phyloP scores from a whole-genome alignment of 2,888 invertebrate genomes.

The Hirtodrosophila histrioides region DNA sequence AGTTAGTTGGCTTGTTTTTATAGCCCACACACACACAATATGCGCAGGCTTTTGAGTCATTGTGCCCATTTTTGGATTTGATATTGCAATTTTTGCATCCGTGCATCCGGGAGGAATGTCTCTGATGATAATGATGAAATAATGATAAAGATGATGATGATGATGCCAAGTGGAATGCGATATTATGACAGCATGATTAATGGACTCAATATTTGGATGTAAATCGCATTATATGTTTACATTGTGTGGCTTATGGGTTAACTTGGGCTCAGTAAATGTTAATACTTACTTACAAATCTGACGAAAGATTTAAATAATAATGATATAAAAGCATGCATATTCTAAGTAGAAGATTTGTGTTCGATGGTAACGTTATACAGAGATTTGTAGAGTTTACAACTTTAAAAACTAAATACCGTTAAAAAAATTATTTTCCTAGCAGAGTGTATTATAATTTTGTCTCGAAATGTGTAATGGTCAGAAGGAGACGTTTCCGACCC shows the following conservation, averaged over 20 bases:
- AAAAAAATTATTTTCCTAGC: too few relatives aligned
- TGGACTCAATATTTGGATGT: constrained; percentile 19
- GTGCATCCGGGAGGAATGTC: constrained; percentile 55
- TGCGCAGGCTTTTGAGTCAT: constrained; percentile 55
- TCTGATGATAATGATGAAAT: constrained; percentile 12
- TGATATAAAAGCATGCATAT: too few relatives aligned
- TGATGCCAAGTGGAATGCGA: constrained; percentile 34
- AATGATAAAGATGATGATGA: constrained; percentile 17
- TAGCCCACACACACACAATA: constrained; percentile 52
- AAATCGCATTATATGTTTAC: constrained; percentile 12
- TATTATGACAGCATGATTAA: constrained; percentile 30
- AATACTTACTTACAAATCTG: too few relatives aligned
- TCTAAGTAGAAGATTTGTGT: too few relatives aligned
- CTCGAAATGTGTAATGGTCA: too few relatives aligned
- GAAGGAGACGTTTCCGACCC: too few relatives aligned
- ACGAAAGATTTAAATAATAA: too few relatives aligned
- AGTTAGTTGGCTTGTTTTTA: constrained; percentile 61
- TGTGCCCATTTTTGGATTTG: constrained; percentile 62
- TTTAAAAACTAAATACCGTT: too few relatives aligned
- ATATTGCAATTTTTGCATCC: constrained; percentile 62
- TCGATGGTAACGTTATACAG: too few relatives aligned
- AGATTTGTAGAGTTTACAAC: too few relatives aligned
- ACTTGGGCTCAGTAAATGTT: neutral
- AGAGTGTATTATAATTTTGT: too few relatives aligned
- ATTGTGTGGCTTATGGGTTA: neutral